These are phyloP conservation scores for Limenitis camilla DNA, from an alignment of 2,888 invertebrate genomes.

Conservation along the genomic window DNA sequence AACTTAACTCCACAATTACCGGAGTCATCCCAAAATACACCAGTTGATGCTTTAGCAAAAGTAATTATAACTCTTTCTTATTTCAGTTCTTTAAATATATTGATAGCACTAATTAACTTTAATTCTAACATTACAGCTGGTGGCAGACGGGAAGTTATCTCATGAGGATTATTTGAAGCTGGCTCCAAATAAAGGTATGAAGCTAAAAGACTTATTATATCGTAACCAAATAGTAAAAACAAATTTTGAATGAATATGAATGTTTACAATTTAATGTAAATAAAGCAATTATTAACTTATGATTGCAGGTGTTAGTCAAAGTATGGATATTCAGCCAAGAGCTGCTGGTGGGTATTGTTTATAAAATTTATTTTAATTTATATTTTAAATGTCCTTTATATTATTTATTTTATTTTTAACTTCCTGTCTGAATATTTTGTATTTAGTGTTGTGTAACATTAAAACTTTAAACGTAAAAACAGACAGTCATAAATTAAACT, in stretches of 20 bases:
- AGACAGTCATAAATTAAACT: no score
- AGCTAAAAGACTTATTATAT: no score
- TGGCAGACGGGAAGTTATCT: conserved; percentile 64
- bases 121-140: conserved; percentile 57
- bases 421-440: no score
- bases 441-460: no score
- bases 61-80: conserved; percentile 40
- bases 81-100: conserved; percentile 1
- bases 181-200: conserved; percentile 60
- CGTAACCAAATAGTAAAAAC: no score
- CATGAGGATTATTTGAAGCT: conserved; percentile 64
- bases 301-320: conserved; percentile 47
- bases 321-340: conserved; percentile 42
- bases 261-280: conserved; percentile 8
- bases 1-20: conserved; percentile 1
- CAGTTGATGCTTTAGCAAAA: conserved; percentile 62
- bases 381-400: no score
- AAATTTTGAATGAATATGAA: no score
- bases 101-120: conserved; percentile 15
- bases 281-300: conserved; percentile 24
- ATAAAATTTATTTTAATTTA: neutral
- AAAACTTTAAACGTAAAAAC: no score
- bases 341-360: conserved; percentile 47
- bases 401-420: no score
- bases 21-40: conserved; percentile 31